These are phyloP conservation scores for Platyrinchus mystaceus DNA, from an alignment of 2,797 vertebrate species.

Conservation along the genomic window DNA sequence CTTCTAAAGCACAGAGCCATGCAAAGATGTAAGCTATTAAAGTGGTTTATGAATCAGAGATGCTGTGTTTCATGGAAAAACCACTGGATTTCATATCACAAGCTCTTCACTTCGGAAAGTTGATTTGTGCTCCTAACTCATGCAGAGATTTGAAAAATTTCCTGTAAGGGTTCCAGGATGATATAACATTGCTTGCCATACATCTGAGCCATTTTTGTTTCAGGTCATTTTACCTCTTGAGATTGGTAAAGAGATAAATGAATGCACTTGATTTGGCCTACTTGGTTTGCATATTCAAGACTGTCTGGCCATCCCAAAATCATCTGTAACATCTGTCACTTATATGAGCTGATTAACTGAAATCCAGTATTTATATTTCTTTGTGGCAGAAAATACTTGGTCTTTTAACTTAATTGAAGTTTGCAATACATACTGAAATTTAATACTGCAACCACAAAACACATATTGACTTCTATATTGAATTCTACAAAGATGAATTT, in stretches of 20 bases:
- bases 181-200: background rate
- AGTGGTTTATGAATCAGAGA: background rate
- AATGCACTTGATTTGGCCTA: background rate
- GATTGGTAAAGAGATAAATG: background rate
- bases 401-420: background rate
- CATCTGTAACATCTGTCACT: background rate
- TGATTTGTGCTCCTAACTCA: background rate
- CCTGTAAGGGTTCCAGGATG: background rate
- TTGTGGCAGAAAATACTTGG: background rate
- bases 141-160: background rate
- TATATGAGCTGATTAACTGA: background rate
- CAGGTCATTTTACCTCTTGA: background rate
- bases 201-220: background rate
- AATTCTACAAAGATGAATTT: background rate
- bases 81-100: background rate
- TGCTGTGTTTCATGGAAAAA: background rate
- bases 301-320: background rate
- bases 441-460: background rate
- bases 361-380: background rate
- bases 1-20: background rate
- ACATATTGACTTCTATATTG: background rate
- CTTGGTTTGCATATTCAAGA: background rate
- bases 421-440: background rate
- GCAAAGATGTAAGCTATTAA: background rate
- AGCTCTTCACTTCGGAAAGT: background rate